Conservation (phyloP, 1,140 invertebrate genomes). For the Teleogryllus occipitalis region DNA sequence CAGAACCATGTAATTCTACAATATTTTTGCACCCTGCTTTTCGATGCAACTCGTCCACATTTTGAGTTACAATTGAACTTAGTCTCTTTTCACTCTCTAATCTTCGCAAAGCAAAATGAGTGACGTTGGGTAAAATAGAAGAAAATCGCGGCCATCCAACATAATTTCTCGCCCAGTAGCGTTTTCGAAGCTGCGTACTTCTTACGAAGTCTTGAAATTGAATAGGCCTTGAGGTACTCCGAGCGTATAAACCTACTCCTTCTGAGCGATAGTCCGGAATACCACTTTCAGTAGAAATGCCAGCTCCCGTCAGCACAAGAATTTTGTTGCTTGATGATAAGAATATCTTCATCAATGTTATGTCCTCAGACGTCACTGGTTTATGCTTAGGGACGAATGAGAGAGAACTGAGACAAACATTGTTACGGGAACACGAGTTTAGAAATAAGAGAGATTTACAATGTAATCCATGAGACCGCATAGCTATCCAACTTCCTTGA, state of each 20-base stretch:
- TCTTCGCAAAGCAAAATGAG: slow-evolving; percentile 51
- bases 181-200: slow-evolving; percentile 54
- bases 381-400: slow-evolving; percentile 16
- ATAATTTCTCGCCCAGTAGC: slow-evolving; percentile 95
- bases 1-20: slow-evolving; percentile 87
- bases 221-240: slow-evolving; percentile 51
- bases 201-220: slow-evolving; percentile 78
- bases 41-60: slow-evolving; percentile 87
- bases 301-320: slow-evolving; percentile 81
- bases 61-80: slow-evolving; percentile 77
- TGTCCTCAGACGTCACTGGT: slow-evolving; percentile 2
- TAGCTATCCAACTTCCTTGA: too few species aligned
- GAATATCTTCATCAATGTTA: slow-evolving; percentile 1
- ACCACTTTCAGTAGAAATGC: slow-evolving; percentile 90
- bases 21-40: slow-evolving; percentile 82
- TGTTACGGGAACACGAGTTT: too few species aligned
- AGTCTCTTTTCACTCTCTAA: slow-evolving; percentile 54
- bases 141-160: slow-evolving; percentile 82
- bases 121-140: slow-evolving; percentile 52
- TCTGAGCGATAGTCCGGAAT: slow-evolving; percentile 92
- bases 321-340: slow-evolving; percentile 31
- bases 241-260: slow-evolving; percentile 84
- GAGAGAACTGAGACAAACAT: too few species aligned
- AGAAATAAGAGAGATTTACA: too few species aligned
- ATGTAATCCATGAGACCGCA: too few species aligned